phyloP scores from a whole-genome alignment of 2,113 vertebrate species.

The Microcebus ravelobensis region DNA sequence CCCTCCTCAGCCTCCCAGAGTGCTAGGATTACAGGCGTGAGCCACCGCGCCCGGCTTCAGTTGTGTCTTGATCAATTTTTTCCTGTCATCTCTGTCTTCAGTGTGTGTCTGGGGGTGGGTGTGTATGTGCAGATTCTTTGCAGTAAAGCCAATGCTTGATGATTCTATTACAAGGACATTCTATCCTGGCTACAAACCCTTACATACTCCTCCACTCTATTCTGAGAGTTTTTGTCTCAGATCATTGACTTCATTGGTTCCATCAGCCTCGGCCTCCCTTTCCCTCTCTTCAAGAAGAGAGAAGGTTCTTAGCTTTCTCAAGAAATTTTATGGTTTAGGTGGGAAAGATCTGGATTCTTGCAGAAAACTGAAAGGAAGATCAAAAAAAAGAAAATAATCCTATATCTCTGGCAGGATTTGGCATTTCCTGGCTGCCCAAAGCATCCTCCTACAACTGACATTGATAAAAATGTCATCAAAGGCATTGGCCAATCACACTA shows the following conservation, averaged over 20 bases:
- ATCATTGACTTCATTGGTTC: background rate
- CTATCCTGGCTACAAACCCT: background rate
- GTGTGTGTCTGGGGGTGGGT: background rate
- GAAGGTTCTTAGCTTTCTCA: slow-evolving; percentile 61
- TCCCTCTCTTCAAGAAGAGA: slow-evolving; percentile 11
- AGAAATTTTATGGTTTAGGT: slow-evolving; percentile 66
- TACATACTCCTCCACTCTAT: background rate
- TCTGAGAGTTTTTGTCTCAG: background rate
- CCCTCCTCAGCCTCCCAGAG: too few species aligned
- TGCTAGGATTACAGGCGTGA: too few species aligned
- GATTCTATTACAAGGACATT: background rate
- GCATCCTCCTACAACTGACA: slow-evolving; percentile 53
- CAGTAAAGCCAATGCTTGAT: background rate
- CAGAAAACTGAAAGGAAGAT: slow-evolving; percentile 52
- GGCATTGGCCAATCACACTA: background rate
- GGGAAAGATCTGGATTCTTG: slow-evolving; percentile 63
- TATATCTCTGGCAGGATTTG: background rate
- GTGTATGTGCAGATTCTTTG: background rate
- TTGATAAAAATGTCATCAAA: slow-evolving; percentile 66
- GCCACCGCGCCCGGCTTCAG: too few species aligned
- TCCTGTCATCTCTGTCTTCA: background rate
- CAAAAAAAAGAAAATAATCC: slow-evolving; percentile 66
- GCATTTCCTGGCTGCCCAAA: slow-evolving; percentile 68
- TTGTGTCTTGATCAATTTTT: background rate
- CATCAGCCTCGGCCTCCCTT: background rate